Base-by-base conservation (phyloP, 2,888 invertebrate species). In the Caenorhabditis japonica region DNA sequence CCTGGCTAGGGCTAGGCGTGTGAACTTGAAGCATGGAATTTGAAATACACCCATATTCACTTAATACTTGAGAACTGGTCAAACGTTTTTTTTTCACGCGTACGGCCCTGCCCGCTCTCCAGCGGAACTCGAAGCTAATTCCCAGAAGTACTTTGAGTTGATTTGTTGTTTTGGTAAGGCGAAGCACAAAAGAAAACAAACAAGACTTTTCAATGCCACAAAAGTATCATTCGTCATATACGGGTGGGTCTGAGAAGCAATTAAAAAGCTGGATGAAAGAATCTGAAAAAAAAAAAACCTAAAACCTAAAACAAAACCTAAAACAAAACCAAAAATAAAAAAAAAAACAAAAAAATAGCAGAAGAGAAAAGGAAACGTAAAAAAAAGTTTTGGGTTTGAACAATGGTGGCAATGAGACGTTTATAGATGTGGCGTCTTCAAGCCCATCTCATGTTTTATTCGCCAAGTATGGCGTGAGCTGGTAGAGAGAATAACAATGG, bases 81-180 rank as follows among this genome's bases (percentile, higher is more conserved):
- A 58, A 49, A 49, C 39, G 49, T 56, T 66, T 66, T 56, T 66
- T 56, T 39, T n/a, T n/a, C n/a, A n/a, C n/a, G n/a, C n/a, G n/a
- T n/a, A n/a, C n/a, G n/a, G 34, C 49, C 34, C 49, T 34, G 55
- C 56, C 21, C 27, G 17, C 41, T 13, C 23, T 2, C 17, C 27
- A 52, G 44, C 44, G 43, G 49, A 56, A 43, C 66, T 25, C 43
- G 15, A 25, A 49, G 49, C 56, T 66, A 64, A 66, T 66, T 66
- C 66, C 66, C 66, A 66, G 66, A 66, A 66, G 66, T 58, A 66
- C 66, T 56, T 56, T 41, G 47, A 49, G 66, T 66, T 66, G 66
- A 66, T 66, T 66, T 66, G 66, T 66, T 66, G 66, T 66, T 66
- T 49, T 49, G 19, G 15, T 15, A 10, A 15, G n/a, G n/a, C n/a